Evolutionary conservation across 1,140 invertebrate species (phyloP).

Genomic region (Formica exsecta): DNA sequence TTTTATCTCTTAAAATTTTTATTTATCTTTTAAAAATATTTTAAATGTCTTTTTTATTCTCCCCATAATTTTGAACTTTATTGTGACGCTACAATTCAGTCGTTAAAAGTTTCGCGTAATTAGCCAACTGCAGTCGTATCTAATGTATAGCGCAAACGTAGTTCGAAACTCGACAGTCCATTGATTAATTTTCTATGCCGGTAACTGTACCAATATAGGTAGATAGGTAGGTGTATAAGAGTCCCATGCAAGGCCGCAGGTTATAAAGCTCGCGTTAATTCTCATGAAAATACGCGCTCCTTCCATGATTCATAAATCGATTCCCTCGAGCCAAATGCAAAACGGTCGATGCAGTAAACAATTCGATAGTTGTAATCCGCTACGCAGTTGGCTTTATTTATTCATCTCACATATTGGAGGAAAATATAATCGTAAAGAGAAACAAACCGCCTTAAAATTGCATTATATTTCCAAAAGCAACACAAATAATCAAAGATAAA

Average conservation of each 20-base stretch:
- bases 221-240: not conserved
- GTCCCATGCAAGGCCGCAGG: conserved; percentile 44
- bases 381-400: not conserved
- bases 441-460: not conserved
- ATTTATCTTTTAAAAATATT: not conserved
- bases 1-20: not conserved
- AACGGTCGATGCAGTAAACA: conserved; percentile 4
- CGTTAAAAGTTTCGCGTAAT: conserved; percentile 55
- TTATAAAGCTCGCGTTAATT: conserved; percentile 47
- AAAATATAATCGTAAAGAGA: not conserved
- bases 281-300: conserved; percentile 24
- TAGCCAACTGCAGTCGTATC: conserved; percentile 14
- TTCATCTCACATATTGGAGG: not conserved
- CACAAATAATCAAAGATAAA: not conserved
- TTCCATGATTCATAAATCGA: conserved; percentile 49
- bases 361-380: not conserved
- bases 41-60: not conserved
- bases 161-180: conserved; percentile 61
- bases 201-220: conserved; percentile 28
- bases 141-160: conserved; percentile 47
- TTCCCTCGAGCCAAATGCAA: conserved; percentile 13
- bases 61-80: not conserved
- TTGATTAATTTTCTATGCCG: conserved; percentile 69
- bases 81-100: conserved; percentile 6
- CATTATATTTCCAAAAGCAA: not conserved